A percentile compares a stretch with the other conserved stretches of the same genome.
Evolutionary conservation across 2,888 invertebrate genomes (phyloP).

Genomic region (Chamaedrilus cognettii): DNA sequence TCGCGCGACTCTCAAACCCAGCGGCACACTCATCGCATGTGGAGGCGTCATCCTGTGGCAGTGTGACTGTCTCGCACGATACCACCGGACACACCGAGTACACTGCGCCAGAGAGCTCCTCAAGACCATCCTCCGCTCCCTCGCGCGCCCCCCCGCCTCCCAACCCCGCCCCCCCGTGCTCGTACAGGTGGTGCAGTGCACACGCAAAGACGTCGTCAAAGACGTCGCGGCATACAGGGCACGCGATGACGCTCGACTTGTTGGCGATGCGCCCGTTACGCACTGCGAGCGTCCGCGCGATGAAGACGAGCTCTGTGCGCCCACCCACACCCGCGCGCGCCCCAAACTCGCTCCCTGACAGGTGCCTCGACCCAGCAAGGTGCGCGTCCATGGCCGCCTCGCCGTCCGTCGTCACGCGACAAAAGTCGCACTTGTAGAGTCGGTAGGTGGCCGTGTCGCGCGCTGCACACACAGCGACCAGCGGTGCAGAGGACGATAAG

Average conservation of each 20-base stretch:
- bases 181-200: neutral
- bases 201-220: constrained; percentile 5
- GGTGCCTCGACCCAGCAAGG: neutral
- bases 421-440: constrained; percentile 1
- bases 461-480: too few relatives aligned
- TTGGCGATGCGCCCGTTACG: neutral
- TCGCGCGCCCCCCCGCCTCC: neutral
- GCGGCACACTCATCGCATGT: neutral
- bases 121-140: neutral
- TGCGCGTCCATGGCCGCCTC: neutral
- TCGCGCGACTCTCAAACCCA: neutral
- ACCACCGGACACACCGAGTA: constrained; percentile 3
- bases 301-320: neutral
- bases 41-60: neutral
- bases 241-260: neutral
- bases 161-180: neutral
- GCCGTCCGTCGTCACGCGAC: neutral
- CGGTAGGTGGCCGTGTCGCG: neutral
- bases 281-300: neutral
- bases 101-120: neutral
- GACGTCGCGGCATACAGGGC: neutral
- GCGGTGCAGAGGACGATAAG: too few relatives aligned
- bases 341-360: constrained; percentile 7
- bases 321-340: neutral
- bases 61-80: neutral